Conservation (phyloP, 2,888 invertebrate species). For the Gari tellinella region DNA sequence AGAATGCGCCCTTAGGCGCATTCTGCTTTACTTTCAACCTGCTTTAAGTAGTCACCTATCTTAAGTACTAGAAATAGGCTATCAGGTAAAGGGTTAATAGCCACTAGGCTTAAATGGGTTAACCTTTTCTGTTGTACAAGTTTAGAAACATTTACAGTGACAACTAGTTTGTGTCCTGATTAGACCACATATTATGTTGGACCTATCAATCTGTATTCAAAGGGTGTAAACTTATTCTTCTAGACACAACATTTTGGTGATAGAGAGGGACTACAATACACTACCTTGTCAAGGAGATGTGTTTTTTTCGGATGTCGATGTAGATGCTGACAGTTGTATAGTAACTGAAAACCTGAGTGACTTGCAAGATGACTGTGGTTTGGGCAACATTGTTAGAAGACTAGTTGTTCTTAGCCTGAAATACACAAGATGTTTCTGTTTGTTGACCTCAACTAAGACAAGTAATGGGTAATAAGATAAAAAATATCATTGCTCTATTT, state of each 20-base stretch:
- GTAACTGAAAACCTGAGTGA: conserved; percentile 53
- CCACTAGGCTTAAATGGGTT: no score
- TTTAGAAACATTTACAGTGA: no score
- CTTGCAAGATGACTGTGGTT: conserved; percentile 50
- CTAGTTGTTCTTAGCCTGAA: conserved; percentile 64
- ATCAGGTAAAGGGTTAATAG: no score
- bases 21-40: no score
- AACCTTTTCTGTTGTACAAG: no score
- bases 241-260: conserved; percentile 65
- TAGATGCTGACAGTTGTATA: conserved; percentile 69
- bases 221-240: no score
- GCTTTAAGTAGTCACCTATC: no score
- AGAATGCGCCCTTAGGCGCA: no score
- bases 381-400: conserved; percentile 59
- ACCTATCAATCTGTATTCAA: no score
- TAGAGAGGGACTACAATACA: conserved; percentile 64
- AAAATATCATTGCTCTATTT: not conserved
- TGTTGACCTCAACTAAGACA: conserved; percentile 48
- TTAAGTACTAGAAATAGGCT: no score
- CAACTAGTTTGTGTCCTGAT: no score
- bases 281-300: conserved; percentile 17
- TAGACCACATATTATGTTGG: no score
- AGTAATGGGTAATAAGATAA: conserved; percentile 30
- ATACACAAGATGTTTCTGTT: conserved; percentile 63
- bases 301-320: conserved; percentile 66